Evolutionary conservation across 2,113 vertebrate genomes (phyloP), one percentile per base, ranked within the genome.

Genomic region (Sisor rabdophorus): DNA sequence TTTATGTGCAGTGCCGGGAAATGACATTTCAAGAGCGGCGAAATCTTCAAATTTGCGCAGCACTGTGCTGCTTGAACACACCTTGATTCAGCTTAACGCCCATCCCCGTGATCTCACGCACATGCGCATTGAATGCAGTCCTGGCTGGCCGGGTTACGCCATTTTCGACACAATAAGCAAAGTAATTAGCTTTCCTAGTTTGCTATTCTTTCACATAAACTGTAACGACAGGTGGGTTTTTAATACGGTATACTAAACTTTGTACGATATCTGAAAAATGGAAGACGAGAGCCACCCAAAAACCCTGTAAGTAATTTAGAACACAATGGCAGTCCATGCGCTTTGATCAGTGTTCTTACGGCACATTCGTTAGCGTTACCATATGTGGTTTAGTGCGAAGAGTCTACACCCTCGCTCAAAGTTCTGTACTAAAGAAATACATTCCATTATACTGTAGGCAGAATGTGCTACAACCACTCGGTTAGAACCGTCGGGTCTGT

Each of bases 221-320:
- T 70, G 53, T 16, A 79, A 65, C 24, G 71, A 32, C 20, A 79
- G 32, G 70, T 55, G 56, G 67, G 40, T 63, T 50, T 28, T 67
- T 75, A 50, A 82, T 78, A 81, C 55, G 78, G 75, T 55, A 69
- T 68, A 82, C 78, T 78, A 78, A 73, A 70, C 74, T 48, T 76
- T 67, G 67, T 60, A 78, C 53, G 47, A 17, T 32, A 85, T 77
- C 65, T 65, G 73, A 80, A 15, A n/a, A 67, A 93, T 93, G 92
- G 92, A 93, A 76, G 92, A 92, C 86, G 92, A 93, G 56, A 86
- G 76, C 79, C 83, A 90, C 77, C 90, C 90, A 4, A 92, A 81
- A 89, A 93, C 91, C 71, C 84, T 93, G 90, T 93, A 84, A 90
- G 90, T 90, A 72, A 15, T 71, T 70, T 22, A 53, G n/a, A 56